Evolutionary conservation across 2,888 invertebrate genomes (phyloP).

Genomic region (Drosophila histrio): DNA sequence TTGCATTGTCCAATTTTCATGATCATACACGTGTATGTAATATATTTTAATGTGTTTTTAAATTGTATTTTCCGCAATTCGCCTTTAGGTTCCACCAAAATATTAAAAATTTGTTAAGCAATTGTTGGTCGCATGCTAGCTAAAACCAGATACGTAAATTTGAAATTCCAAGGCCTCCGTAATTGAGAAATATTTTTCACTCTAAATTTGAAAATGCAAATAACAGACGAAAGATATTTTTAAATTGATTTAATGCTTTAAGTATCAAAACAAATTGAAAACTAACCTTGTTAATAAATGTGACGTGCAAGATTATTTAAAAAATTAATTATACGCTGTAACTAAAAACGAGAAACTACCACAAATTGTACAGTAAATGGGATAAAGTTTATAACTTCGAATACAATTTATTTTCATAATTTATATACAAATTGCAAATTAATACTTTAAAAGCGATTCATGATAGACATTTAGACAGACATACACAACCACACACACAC

Average conservation of each 20-base stretch:
- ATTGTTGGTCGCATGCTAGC: constrained; percentile 54
- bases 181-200: constrained; percentile 53
- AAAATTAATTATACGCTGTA: constrained; percentile 60
- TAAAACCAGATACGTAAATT: constrained; percentile 74
- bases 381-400: constrained; percentile 71
- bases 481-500: constrained; percentile 32
- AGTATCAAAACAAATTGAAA: constrained; percentile 46
- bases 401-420: constrained; percentile 78
- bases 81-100: constrained; percentile 23
- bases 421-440: constrained; percentile 65
- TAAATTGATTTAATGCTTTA: constrained; percentile 65
- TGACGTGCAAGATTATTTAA: constrained; percentile 72
- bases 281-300: constrained; percentile 66
- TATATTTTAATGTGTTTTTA: constrained; percentile 23
- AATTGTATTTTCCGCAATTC: constrained; percentile 30
- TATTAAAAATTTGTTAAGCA: constrained; percentile 29
- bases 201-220: constrained; percentile 47
- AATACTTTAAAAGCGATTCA: constrained; percentile 50
- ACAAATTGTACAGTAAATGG: constrained; percentile 70
- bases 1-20: constrained; percentile 31
- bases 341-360: constrained; percentile 37
- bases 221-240: constrained; percentile 42
- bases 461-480: constrained; percentile 17
- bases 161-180: constrained; percentile 67
- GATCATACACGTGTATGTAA: constrained; percentile 20